Conservation (phyloP, 2,113 vertebrate genomes). For the Ctenomys sociabilis region DNA sequence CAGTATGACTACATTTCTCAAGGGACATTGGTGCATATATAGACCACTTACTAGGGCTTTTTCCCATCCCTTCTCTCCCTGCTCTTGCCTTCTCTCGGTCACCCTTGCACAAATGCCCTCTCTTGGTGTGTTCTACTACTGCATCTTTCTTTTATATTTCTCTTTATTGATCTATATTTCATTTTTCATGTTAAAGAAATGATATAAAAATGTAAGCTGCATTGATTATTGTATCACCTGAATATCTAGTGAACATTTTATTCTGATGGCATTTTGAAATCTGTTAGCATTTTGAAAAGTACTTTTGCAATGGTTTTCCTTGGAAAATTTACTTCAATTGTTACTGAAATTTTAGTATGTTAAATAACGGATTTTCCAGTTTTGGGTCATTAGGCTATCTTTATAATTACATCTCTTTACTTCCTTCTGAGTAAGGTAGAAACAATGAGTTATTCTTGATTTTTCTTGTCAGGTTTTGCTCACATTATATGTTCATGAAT, state of each 20-base stretch:
- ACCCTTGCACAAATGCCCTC: background rate
- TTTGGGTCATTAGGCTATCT: background rate
- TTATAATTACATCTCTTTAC: background rate
- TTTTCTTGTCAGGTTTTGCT: background rate
- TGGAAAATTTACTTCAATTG: slow-evolving; percentile 35
- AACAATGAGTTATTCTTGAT: background rate
- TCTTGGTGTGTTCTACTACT: background rate
- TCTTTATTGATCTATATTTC: background rate
- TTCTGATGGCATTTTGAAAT: background rate
- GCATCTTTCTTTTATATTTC: background rate
- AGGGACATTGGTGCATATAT: background rate
- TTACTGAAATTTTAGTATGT: background rate
- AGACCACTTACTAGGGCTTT: background rate
- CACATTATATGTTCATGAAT: background rate
- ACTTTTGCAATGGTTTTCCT: background rate
- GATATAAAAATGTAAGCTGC: background rate
- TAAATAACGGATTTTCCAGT: background rate
- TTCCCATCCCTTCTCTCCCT: too few species aligned
- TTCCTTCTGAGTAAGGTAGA: background rate
- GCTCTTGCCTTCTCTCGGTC: background rate
- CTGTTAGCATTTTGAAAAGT: background rate
- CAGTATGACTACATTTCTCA: background rate
- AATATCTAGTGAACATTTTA: background rate
- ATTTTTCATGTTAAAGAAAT: background rate
- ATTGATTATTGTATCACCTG: background rate